Evolutionary conservation across 2,888 invertebrate species (phyloP), one percentile per base, ranked within the genome.

Genomic region (Entomobrya multifasciata): DNA sequence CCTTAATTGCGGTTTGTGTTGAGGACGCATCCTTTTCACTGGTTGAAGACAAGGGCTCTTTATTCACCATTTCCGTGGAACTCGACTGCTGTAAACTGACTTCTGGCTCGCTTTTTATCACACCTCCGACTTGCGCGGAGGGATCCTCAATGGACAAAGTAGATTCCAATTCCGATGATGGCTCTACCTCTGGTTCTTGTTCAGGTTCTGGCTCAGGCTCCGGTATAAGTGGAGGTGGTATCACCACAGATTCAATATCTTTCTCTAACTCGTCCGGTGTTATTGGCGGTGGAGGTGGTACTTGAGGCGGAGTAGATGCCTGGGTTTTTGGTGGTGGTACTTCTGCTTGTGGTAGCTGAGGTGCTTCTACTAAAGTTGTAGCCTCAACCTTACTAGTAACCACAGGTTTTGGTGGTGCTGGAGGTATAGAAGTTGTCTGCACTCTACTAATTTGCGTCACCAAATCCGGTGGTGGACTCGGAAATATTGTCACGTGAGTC

Each of bases 401-500:
- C 22, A 20, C 4, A 0, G 80, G 70, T 55, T 77, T 77, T 0
- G 67, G 57, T 36, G 55, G 62, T 22, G 60, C 25, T 77, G 84
- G 22, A 2, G 83, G 44, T 36, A 65, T 76, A 17, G 55, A 17
- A 1, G 60, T 47, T n/a, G 74, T 62, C 44, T 76, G 67, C n/a
- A 72, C 77, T 77, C 88, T 87, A n/a, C 84, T 84, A 17, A 90
- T 87, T 87, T 90, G 90, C 15, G 89, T 88, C 6, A 90, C 89
- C 52, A 88, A 62, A 70, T 90, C 90, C n/a, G 90, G 89, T 22
- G 90, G 90, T 0, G 91, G 91, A 41, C 90, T 90, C 11, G 91
- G 91, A 62, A 91, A 91, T 30, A 91, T 91, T 52, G 91, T 91
- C n/a, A 91, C 90, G 70, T 91, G 90, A 30, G 90, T 91, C 25